phyloP scores from a whole-genome alignment of 2,113 vertebrate species.

The Taurulus bubalis region DNA sequence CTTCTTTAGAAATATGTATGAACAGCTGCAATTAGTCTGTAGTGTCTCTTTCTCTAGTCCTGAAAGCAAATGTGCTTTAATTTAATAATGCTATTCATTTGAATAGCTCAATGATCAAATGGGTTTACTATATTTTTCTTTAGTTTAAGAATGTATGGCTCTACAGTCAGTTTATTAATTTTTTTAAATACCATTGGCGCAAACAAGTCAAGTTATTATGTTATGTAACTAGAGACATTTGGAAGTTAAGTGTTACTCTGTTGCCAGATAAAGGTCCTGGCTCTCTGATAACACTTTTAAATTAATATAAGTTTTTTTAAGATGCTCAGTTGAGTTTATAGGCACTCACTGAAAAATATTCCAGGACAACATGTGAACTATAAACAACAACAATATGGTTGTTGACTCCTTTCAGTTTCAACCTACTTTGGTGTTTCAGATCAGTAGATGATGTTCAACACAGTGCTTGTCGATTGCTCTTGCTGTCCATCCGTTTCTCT shows the following conservation, averaged over 20 bases:
- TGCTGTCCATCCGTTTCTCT: slow-evolving; percentile 15
- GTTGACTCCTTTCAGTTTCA: not conserved
- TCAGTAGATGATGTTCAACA: not conserved
- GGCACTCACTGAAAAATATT: not conserved
- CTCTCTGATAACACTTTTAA: not conserved
- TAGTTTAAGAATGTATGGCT: slow-evolving; percentile 24
- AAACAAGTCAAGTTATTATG: not conserved
- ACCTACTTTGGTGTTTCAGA: slow-evolving; percentile 8
- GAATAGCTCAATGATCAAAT: not conserved
- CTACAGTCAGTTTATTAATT: slow-evolving; percentile 22
- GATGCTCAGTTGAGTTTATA: slow-evolving; percentile 5
- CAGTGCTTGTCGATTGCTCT: slow-evolving; percentile 14
- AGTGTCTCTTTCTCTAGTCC: not conserved
- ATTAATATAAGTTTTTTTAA: not conserved
- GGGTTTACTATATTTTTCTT: slow-evolving; percentile 8
- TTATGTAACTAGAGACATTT: slow-evolving; percentile 4
- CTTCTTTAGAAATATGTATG: not conserved
- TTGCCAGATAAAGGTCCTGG: not conserved
- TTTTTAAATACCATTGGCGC: slow-evolving; percentile 4
- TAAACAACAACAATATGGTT: not conserved
- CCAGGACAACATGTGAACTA: not conserved
- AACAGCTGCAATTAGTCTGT: not conserved
- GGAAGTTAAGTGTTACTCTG: slow-evolving; percentile 8
- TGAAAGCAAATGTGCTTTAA: slow-evolving; percentile 18
- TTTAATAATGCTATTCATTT: slow-evolving; percentile 14